phyloP scores from a whole-genome alignment of 2,797 vertebrate species.

The Aeoliscus strigatus region DNA sequence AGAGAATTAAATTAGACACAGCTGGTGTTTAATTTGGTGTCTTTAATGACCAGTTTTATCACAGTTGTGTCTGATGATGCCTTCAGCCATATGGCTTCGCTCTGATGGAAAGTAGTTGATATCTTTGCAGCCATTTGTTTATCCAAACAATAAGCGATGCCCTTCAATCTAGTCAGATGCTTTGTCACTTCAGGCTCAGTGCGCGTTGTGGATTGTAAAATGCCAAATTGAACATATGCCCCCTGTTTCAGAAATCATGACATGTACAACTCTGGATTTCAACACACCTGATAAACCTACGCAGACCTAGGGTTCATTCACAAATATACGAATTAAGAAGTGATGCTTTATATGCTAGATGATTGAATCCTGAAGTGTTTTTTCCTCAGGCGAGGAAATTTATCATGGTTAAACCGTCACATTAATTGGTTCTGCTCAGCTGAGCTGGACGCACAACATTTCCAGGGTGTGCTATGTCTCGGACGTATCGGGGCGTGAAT shows the following conservation, averaged over 20 bases:
- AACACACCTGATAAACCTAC: slow-evolving; percentile 9
- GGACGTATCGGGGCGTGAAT: slow-evolving; percentile 71
- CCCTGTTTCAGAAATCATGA: slow-evolving; percentile 4
- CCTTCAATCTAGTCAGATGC: slow-evolving; percentile 40
- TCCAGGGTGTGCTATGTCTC: slow-evolving; percentile 66
- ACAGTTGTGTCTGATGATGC: slow-evolving; percentile 31
- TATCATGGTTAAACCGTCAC: slow-evolving; percentile 73
- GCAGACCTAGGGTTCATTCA: neutral
- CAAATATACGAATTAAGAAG: slow-evolving; percentile 1
- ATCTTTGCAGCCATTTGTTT: slow-evolving; percentile 46
- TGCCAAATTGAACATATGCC: slow-evolving; percentile 1
- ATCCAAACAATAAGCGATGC: slow-evolving; percentile 45
- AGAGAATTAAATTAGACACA: slow-evolving; percentile 13
- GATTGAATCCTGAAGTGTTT: slow-evolving; percentile 42
- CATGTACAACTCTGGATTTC: neutral
- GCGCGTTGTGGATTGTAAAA: slow-evolving; percentile 9
- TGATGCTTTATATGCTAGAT: slow-evolving; percentile 15
- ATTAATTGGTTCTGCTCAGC: slow-evolving; percentile 79
- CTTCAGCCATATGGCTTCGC: slow-evolving; percentile 51
- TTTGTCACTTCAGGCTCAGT: slow-evolving; percentile 5
- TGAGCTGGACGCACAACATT: slow-evolving; percentile 68
- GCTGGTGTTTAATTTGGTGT: slow-evolving; percentile 21
- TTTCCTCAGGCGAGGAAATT: slow-evolving; percentile 56
- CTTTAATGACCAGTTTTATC: slow-evolving; percentile 26
- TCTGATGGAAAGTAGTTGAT: slow-evolving; percentile 39